Conservation (phyloP, 1,140 invertebrate genomes). For the Polypedilum vanderplanki region DNA sequence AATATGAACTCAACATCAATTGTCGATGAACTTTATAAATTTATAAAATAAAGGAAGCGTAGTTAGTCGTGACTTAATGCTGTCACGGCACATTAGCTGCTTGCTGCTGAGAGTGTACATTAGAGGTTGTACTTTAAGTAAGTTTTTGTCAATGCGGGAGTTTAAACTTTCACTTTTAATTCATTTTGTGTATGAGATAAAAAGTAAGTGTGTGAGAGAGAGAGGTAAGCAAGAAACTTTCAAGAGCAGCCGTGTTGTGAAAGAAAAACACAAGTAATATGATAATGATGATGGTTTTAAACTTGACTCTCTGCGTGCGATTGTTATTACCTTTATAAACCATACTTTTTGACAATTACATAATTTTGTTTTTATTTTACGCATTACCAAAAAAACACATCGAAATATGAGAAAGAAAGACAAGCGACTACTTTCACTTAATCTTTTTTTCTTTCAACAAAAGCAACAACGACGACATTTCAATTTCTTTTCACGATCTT, state of each 20-base stretch:
- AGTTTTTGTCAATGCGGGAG: constrained; percentile 9
- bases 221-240: not conserved
- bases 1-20: too few species aligned
- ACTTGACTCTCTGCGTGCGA: not conserved
- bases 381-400: not conserved
- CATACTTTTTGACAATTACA: not conserved
- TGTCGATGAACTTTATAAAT: too few species aligned
- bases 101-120: not conserved
- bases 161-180: constrained; percentile 19
- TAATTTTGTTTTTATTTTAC: not conserved
- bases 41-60: too few species aligned
- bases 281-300: constrained; percentile 19
- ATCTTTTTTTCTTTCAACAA: not conserved
- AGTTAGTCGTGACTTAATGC: too few species aligned
- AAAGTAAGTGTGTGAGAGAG: not conserved
- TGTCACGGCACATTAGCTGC: too few species aligned
- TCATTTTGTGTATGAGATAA: not conserved
- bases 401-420: not conserved
- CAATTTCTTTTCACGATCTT: not conserved
- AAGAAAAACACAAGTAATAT: not conserved
- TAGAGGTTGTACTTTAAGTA: not conserved
- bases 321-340: not conserved
- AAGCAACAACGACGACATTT: not conserved
- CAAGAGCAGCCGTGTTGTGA: not conserved
- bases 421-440: too few species aligned